Conservation (phyloP, 53 echinoderm and acorn worm species). For the Stichopus horrens region DNA sequence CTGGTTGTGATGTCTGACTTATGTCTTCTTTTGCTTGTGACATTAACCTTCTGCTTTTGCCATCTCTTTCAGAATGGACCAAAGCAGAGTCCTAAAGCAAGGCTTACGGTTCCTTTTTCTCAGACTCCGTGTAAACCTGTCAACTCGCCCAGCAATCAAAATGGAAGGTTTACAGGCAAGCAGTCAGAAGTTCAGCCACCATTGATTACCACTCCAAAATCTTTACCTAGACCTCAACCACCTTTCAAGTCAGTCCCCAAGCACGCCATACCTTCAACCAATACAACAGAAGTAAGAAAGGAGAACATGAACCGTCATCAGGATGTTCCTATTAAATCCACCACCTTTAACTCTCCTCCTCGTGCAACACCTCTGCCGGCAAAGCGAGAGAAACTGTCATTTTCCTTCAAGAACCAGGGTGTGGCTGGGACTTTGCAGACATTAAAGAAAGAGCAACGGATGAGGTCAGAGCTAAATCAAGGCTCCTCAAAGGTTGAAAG, state of each 20-base stretch:
- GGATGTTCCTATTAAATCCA: background rate
- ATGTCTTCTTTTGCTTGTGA: background rate
- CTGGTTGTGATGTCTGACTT: background rate
- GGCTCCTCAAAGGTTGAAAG: background rate
- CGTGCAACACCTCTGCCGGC: conserved; percentile 53
- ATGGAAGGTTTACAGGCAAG: conserved; percentile 3
- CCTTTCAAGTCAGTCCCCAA: conserved; percentile 58
- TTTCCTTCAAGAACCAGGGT: conserved; percentile 61
- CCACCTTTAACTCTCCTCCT: conserved; percentile 40
- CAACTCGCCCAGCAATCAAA: background rate
- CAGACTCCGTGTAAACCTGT: conserved; percentile 2
- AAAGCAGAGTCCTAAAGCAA: conserved; percentile 24
- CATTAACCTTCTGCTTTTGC: background rate
- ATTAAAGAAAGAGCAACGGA: conserved; percentile 45
- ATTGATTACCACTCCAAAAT: conserved; percentile 9
- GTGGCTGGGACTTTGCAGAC: conserved; percentile 52
- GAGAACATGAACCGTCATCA: conserved; percentile 32
- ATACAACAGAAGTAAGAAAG: background rate
- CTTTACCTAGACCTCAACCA: conserved; percentile 68
- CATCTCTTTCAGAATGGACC: conserved; percentile 34
- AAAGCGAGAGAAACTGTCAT: conserved; percentile 69
- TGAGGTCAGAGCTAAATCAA: background rate
- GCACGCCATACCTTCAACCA: conserved; percentile 8
- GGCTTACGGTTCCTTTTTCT: conserved; percentile 12
- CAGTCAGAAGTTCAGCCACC: conserved; percentile 1